phyloP scores from a whole-genome alignment of 2,113 vertebrate genomes.

The Passer domesticus region DNA sequence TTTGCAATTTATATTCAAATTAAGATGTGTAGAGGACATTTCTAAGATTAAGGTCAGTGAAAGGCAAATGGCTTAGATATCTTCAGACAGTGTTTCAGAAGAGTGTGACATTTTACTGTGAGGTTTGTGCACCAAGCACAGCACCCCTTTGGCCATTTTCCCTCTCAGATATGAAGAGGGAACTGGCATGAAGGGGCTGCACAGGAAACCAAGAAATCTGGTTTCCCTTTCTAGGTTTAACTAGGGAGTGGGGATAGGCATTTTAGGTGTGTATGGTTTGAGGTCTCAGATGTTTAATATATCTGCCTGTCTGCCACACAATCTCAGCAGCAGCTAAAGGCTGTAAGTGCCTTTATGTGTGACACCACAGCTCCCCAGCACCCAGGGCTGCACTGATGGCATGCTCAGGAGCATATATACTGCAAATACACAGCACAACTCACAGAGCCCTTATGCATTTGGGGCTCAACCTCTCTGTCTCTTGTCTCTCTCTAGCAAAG shows the following conservation, averaged over 20 bases:
- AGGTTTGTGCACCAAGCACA: background rate
- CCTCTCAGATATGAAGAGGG: background rate
- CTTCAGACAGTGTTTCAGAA: background rate
- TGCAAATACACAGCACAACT: background rate
- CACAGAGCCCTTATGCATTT: background rate
- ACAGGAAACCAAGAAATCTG: background rate
- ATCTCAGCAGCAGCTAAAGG: background rate
- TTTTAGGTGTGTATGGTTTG: background rate
- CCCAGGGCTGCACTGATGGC: background rate
- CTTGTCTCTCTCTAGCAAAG: background rate
- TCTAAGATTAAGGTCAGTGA: background rate
- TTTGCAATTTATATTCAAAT: slow-evolving; percentile 37
- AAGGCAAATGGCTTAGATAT: background rate
- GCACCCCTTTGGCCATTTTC: background rate
- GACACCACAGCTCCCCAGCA: background rate
- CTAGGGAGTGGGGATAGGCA: rapidly evolving
- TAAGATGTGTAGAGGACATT: background rate
- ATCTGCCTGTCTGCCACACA: background rate
- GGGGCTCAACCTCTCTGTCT: background rate
- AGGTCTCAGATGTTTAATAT: background rate
- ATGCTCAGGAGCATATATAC: background rate
- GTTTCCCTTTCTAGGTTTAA: background rate
- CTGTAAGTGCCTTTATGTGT: background rate
- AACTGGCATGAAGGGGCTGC: rapidly evolving
- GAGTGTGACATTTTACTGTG: background rate